Percentiles rank a stretch among this genome's conserved stretches.
Conservation (phyloP, 2,888 invertebrate species). For the Galerucella nymphaeae region DNA sequence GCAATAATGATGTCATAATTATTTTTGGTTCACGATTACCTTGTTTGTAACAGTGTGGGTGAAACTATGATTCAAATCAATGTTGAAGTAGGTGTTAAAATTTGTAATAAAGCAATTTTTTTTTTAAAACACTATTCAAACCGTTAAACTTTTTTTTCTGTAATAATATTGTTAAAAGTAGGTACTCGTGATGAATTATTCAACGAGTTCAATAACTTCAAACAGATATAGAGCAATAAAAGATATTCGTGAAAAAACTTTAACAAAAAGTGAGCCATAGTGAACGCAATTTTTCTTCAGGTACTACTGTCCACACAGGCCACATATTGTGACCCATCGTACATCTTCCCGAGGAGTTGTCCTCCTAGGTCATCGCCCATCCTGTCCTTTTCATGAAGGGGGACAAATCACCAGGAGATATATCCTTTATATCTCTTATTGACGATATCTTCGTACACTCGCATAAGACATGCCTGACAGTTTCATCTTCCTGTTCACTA, state of each 20-base stretch:
- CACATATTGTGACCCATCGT: no score
- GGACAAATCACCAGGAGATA: no score
- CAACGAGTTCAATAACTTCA: neutral
- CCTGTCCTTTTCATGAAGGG: no score
- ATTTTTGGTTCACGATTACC: constrained; percentile 3
- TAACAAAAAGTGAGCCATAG: neutral
- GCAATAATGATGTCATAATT: constrained; percentile 14
- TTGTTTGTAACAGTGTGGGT: constrained; percentile 5
- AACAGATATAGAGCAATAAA: neutral
- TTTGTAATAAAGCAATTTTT: neutral
- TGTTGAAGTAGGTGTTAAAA: constrained; percentile 11
- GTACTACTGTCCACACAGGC: no score
- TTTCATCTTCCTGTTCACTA: no score
- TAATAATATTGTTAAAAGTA: neutral
- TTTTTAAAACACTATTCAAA: neutral
- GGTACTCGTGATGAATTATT: neutral
- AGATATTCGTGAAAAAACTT: neutral
- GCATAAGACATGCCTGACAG: no score
- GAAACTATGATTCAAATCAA: constrained; percentile 7
- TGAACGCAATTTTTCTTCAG: no score
- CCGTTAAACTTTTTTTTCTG: neutral
- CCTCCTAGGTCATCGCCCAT: no score
- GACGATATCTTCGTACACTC: no score
- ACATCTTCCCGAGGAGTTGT: no score
- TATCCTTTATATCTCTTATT: no score